Percentiles rank a stretch among this genome's conserved stretches.
phyloP scores from a whole-genome alignment of 1,140 invertebrate species.

The Bombus superbus region DNA sequence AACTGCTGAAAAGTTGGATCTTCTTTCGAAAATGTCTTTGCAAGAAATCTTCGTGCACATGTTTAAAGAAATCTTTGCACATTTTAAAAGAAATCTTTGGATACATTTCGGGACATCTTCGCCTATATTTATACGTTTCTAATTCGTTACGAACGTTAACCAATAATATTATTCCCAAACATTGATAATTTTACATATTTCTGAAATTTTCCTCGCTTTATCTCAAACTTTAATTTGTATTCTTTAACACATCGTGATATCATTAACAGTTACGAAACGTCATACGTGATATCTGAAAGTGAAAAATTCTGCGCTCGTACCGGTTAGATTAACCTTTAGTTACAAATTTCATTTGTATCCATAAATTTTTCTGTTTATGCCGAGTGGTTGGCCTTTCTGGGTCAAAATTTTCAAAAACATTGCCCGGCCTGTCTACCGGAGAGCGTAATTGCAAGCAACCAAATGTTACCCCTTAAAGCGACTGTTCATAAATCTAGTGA shows the following conservation, averaged over 20 bases:
- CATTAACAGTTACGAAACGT: background rate
- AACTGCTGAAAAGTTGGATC: background rate
- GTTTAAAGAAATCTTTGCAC: background rate
- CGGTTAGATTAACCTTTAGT: background rate
- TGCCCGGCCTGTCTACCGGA: background rate
- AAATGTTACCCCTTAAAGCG: constrained; percentile 5
- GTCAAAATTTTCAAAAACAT: constrained; percentile 17
- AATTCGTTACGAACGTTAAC: too few relatives aligned
- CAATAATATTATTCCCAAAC: too few relatives aligned
- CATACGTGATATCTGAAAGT: background rate
- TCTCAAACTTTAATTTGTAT: background rate
- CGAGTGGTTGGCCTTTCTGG: background rate
- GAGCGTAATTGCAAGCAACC: constrained; percentile 11
- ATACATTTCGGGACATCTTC: background rate
- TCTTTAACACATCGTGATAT: background rate
- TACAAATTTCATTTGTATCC: background rate
- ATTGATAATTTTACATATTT: background rate
- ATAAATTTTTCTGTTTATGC: constrained; percentile 13
- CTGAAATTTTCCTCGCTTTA: background rate
- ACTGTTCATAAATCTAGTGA: constrained; percentile 14
- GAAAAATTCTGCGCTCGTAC: background rate
- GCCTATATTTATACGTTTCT: too few relatives aligned
- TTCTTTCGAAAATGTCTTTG: background rate
- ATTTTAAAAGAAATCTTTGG: background rate
- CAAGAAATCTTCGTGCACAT: background rate